Conservation (phyloP, 2,888 invertebrate species). For the Lasioglossum calceatum region DNA sequence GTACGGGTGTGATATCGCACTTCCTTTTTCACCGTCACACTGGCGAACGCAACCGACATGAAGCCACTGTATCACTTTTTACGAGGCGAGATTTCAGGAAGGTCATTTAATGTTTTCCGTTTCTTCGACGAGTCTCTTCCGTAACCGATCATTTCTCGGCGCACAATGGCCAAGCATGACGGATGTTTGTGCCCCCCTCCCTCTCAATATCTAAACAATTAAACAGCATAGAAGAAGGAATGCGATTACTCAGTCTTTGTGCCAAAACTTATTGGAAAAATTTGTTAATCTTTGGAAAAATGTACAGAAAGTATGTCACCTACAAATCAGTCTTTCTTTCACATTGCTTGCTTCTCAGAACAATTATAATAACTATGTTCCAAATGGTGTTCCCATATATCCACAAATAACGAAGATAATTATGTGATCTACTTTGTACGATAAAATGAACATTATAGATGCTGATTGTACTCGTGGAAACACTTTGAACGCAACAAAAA, state of each 20-base stretch:
- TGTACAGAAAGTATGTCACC: background rate
- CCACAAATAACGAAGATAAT: background rate
- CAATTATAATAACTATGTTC: background rate
- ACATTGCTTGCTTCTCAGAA: background rate
- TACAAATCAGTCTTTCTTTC: background rate
- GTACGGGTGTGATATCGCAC: conserved; percentile 51
- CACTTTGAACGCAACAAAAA: background rate
- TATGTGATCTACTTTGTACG: background rate
- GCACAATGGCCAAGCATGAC: background rate
- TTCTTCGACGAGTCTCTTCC: conserved; percentile 1
- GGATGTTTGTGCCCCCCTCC: background rate
- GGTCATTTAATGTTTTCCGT: conserved; percentile 21
- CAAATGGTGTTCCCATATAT: background rate
- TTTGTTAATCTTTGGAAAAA: too few species aligned
- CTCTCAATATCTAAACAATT: background rate
- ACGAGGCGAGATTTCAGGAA: conserved; percentile 23
- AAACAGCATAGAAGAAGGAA: background rate
- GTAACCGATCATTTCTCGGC: conserved; percentile 2
- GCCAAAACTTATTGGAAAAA: background rate
- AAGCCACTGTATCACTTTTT: conserved; percentile 23
- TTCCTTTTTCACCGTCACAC: conserved; percentile 42
- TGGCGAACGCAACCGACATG: background rate
- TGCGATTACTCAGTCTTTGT: background rate
- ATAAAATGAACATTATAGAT: background rate
- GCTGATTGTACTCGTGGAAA: background rate